These are phyloP conservation scores for Pectinophora gossypiella DNA, from an alignment of 1,140 invertebrate species.

Conservation along the genomic window DNA sequence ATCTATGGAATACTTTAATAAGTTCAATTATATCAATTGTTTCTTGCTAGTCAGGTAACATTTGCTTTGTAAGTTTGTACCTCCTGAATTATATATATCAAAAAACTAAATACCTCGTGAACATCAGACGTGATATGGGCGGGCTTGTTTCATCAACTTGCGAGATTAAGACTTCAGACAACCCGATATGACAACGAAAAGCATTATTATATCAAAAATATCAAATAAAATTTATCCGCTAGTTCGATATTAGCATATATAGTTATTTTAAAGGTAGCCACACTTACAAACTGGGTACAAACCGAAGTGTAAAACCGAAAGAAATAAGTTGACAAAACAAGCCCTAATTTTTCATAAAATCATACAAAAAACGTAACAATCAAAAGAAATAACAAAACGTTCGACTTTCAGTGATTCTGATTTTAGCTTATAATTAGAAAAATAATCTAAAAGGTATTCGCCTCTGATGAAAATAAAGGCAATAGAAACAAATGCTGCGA, in stretches of 20 bases:
- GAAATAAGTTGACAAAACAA: background rate
- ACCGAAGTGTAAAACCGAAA: no score
- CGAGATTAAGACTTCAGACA: no score
- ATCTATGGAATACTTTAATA: background rate
- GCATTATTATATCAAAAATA: no score
- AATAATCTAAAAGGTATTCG: background rate
- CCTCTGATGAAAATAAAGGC: background rate
- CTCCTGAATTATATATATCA: background rate
- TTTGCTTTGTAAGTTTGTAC: background rate
- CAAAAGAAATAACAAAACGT: constrained; percentile 20
- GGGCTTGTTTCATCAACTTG: no score
- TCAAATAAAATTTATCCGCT: no score
- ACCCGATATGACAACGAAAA: no score
- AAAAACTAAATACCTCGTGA: background rate
- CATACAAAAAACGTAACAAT: constrained; percentile 4
- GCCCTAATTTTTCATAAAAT: background rate
- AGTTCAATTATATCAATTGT: background rate
- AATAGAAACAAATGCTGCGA: background rate
- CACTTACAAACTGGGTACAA: no score
- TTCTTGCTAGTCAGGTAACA: background rate
- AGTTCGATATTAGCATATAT: no score
- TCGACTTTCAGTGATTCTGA: constrained; percentile 17
- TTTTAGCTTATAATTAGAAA: constrained; percentile 15
- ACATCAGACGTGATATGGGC: no score
- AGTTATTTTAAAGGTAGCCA: no score